Conservation (phyloP, 2,888 invertebrate species). For the Aleiodes leptofemur region DNA sequence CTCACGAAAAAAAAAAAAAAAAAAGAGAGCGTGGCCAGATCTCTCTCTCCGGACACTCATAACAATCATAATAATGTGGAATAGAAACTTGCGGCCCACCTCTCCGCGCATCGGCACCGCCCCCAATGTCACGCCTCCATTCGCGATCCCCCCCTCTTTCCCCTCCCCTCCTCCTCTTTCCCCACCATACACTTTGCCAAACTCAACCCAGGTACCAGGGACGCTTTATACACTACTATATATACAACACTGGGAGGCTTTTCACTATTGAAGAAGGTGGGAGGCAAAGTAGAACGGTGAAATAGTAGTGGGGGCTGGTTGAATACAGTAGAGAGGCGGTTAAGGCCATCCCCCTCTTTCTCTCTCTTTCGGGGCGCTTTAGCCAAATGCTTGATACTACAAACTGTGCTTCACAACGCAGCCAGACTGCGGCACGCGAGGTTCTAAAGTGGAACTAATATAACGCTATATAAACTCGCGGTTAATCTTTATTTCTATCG, state of each 20-base stretch:
- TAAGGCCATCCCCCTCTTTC: slow-evolving; percentile 22
- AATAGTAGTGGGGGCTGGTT: slow-evolving; percentile 45
- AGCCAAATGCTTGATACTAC: slow-evolving; percentile 58
- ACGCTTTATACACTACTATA: slow-evolving; percentile 14
- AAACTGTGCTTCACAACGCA: slow-evolving; percentile 72
- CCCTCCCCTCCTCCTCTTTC: too few species aligned
- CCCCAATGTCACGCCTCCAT: slow-evolving; percentile 68
- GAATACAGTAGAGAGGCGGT: slow-evolving; percentile 46
- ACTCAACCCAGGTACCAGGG: slow-evolving; percentile 11
- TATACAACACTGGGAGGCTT: slow-evolving; percentile 10
- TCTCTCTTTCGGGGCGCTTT: slow-evolving; percentile 51
- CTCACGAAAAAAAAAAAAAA: slow-evolving; percentile 12
- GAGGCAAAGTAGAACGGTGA: slow-evolving; percentile 36
- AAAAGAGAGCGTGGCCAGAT: background rate
- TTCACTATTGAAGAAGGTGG: background rate
- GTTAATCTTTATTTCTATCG: too few species aligned
- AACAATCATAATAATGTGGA: slow-evolving; percentile 72
- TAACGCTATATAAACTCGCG: background rate
- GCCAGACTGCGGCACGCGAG: slow-evolving; percentile 75
- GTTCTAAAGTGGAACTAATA: slow-evolving; percentile 51
- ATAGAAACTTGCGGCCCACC: slow-evolving; percentile 71
- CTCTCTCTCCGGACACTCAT: slow-evolving; percentile 67
- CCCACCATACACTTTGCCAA: slow-evolving; percentile 51
- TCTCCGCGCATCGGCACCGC: slow-evolving; percentile 72
- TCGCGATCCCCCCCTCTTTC: slow-evolving; percentile 40